Percentiles rank a stretch among this genome's conserved stretches.
These are phyloP conservation scores for Centropus bengalensis DNA, from an alignment of 2,113 vertebrate species.

Conservation along the genomic window DNA sequence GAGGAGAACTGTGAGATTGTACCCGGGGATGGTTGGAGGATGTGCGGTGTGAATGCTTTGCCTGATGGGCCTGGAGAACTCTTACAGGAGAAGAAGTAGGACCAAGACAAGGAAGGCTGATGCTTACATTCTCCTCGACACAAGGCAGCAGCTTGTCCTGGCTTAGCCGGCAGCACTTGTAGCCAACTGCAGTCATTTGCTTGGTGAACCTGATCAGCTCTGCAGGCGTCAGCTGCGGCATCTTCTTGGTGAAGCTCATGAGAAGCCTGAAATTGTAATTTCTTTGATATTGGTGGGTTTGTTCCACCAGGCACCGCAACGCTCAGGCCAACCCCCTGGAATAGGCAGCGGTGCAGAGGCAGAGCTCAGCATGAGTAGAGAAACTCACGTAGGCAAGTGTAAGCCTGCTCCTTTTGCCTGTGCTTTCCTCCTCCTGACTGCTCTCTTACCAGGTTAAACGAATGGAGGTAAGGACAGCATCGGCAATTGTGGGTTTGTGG, in stretches of 20 bases:
- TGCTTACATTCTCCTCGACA: slow-evolving; percentile 39
- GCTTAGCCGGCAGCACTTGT: slow-evolving; percentile 56
- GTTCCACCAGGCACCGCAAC: neutral
- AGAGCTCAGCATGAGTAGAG: neutral
- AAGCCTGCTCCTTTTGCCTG: neutral
- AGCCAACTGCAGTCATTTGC: neutral
- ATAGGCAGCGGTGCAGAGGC: rapidly evolving
- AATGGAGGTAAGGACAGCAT: neutral
- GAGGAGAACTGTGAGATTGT: too few species aligned
- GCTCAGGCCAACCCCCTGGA: neutral
- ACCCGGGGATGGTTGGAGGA: neutral
- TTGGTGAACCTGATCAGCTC: slow-evolving; percentile 52
- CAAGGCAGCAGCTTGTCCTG: slow-evolving; percentile 30
- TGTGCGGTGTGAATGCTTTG: neutral
- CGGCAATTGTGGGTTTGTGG: rapidly evolving
- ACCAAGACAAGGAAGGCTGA: neutral
- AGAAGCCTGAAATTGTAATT: slow-evolving; percentile 47
- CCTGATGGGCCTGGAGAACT: neutral
- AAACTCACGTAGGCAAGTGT: neutral
- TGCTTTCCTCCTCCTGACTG: neutral
- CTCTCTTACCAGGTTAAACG: neutral
- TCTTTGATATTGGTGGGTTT: rapidly evolving
- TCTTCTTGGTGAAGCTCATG: slow-evolving; percentile 61
- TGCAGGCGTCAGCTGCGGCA: slow-evolving; percentile 40
- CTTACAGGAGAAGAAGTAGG: neutral